Evolutionary conservation across 2,797 vertebrate genomes (phyloP), one percentile per base, ranked within the genome.

Genomic region (Toxotes lorentzi): DNA sequence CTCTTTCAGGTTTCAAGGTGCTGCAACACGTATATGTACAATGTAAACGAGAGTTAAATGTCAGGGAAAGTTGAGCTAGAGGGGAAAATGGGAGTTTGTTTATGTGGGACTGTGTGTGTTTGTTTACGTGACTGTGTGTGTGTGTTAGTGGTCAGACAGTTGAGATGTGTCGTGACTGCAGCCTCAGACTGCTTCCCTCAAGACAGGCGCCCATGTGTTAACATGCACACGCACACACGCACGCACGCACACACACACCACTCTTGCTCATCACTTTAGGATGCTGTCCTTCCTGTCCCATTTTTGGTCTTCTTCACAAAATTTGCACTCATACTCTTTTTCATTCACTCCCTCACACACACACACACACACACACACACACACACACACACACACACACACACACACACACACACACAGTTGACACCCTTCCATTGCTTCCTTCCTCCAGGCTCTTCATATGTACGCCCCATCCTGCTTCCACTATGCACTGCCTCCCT

Each of bases 151-250:
- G 65, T 73, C 58, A 78, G 82, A 81, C 58, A 89, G 81, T 48
- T 81, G 72, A 87, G 78, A 78, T 82, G 81, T 90, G 86, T 79
- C 70, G 57, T 90, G 86, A 91, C 89, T 87, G 68, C 70, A 80
- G 68, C 57, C 68, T 78, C 75, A 86, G 81, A 88, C 75, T 76
- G 64, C 58, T 83, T 59, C 75, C 57, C 14, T 59, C 21, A 59
- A 50, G 43, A 58, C 48, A 64, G 48, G n/a, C 63, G 1, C 59
- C 30, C 40, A 63, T 57, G 23, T 47, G 38, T 41, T 48, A 56
- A 43, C 23, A 23, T 17, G 34, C 30, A 34, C 53, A 38, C 57
- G 34, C 27, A 32, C 13, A 38, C 38, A 11, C 35, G 23, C 57
- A 57, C 27, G 32, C 13, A 54, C 56, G 41, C n/a, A 60, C 58